These are phyloP conservation scores for Ornithoptera alexandrae DNA, from an alignment of 2,888 invertebrate genomes.

Conservation along the genomic window DNA sequence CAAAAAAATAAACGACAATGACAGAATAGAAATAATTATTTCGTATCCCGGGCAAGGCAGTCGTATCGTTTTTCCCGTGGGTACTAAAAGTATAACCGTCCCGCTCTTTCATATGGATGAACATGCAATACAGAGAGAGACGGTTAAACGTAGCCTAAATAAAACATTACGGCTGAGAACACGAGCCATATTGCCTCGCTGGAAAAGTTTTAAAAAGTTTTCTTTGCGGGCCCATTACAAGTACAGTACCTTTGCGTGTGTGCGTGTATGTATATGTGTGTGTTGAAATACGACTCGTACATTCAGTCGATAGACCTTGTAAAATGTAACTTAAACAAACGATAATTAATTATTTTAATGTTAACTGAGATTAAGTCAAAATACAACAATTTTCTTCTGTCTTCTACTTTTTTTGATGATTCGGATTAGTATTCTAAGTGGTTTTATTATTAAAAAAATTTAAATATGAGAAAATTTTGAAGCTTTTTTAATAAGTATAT, in stretches of 20 bases:
- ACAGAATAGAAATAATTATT: conserved; percentile 81
- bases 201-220: conserved; percentile 81
- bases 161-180: conserved; percentile 79
- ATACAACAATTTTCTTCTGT: background rate
- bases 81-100: conserved; percentile 53
- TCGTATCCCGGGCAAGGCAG: conserved; percentile 77
- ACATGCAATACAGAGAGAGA: conserved; percentile 55
- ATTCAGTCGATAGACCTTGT: conserved; percentile 64
- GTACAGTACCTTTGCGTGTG: conserved; percentile 61
- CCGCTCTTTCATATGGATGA: conserved; percentile 44
- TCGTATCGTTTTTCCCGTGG: conserved; percentile 45
- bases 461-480: background rate
- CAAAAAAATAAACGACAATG: conserved; percentile 77
- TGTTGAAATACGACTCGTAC: conserved; percentile 56
- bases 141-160: conserved; percentile 71
- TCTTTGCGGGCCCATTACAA: conserved; percentile 81
- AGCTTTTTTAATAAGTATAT: background rate
- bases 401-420: background rate
- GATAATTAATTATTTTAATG: conserved; percentile 4
- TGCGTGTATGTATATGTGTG: conserved; percentile 44
- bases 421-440: too few species aligned
- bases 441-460: background rate
- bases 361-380: background rate
- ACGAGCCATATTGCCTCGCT: conserved; percentile 81
- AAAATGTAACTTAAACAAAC: conserved; percentile 25